Evolutionary conservation across 2,113 vertebrate species (phyloP).

Genomic region (Solenodon paradoxus): DNA sequence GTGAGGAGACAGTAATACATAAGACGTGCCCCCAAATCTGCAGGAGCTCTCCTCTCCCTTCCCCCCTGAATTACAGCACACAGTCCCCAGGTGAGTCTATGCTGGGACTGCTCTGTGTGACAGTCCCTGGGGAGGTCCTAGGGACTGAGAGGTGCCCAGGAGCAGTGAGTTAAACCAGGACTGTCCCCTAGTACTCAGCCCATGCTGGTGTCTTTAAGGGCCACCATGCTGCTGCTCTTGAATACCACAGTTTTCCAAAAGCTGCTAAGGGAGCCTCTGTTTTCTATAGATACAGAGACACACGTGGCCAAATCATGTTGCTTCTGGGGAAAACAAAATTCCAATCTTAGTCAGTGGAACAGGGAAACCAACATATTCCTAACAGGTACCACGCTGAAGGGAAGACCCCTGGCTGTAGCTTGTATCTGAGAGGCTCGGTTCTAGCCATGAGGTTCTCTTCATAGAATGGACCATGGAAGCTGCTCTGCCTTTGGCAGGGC

Average conservation of each 20-base stretch:
- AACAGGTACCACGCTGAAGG: fast-evolving
- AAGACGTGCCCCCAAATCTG: neutral
- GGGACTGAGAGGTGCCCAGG: neutral
- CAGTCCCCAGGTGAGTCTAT: fast-evolving
- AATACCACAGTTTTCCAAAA: neutral
- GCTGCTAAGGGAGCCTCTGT: neutral
- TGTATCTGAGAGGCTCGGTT: neutral
- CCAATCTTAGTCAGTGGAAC: fast-evolving
- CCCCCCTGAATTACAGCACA: neutral
- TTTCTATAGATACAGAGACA: neutral
- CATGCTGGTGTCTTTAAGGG: neutral
- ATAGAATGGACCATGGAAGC: fast-evolving
- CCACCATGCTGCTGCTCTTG: fast-evolving
- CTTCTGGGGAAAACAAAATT: neutral
- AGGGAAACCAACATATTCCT: neutral
- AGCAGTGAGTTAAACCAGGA: neutral
- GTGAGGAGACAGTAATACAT: conserved; percentile 3
- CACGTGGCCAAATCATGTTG: too few species aligned
- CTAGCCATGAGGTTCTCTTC: neutral
- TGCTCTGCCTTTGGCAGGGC: neutral
- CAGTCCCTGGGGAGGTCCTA: too few species aligned
- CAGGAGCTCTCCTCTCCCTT: neutral
- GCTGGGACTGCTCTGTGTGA: fast-evolving
- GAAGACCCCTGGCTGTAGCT: neutral
- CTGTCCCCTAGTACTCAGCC: too few species aligned